Percentiles rank a stretch among this genome's conserved stretches.
Conservation (phyloP, 2,113 vertebrate species). For the Monarcha castaneiventris region DNA sequence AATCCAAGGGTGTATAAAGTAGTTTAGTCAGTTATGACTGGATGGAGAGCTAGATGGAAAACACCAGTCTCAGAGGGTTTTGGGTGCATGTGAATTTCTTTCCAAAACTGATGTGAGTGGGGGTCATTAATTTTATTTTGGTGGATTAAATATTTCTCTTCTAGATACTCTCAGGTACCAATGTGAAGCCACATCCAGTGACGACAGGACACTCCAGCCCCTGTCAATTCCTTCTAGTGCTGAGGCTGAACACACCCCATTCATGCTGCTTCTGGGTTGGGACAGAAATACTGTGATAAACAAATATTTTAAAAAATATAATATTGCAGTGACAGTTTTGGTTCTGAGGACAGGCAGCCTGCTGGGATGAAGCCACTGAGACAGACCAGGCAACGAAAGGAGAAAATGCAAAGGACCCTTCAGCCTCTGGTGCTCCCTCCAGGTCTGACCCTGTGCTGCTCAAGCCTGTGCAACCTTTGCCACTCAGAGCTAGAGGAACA, state of each 20-base stretch:
- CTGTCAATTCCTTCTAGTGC: accelerated
- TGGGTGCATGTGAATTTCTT: neutral
- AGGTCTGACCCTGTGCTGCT: neutral
- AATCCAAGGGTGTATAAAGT: constrained; percentile 46
- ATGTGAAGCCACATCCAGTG: neutral
- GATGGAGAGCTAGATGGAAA: constrained; percentile 31
- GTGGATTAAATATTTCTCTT: neutral
- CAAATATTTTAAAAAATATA: neutral
- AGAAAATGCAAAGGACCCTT: neutral
- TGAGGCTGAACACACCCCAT: neutral
- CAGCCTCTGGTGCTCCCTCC: neutral
- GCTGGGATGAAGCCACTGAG: neutral
- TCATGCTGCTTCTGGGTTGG: neutral
- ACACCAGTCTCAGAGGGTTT: constrained; percentile 18
- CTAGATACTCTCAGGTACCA: neutral
- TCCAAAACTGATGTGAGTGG: neutral
- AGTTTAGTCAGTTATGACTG: constrained; percentile 19
- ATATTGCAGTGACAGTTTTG: neutral
- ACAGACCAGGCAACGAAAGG: neutral
- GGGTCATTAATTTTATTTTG: constrained; percentile 21
- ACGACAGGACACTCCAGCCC: neutral
- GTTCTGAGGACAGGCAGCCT: neutral
- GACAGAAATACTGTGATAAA: neutral
- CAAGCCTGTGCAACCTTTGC: neutral
- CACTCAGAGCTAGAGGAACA: neutral